Conservation (phyloP, 2,797 vertebrate species). For the Spinus olivaceus region DNA sequence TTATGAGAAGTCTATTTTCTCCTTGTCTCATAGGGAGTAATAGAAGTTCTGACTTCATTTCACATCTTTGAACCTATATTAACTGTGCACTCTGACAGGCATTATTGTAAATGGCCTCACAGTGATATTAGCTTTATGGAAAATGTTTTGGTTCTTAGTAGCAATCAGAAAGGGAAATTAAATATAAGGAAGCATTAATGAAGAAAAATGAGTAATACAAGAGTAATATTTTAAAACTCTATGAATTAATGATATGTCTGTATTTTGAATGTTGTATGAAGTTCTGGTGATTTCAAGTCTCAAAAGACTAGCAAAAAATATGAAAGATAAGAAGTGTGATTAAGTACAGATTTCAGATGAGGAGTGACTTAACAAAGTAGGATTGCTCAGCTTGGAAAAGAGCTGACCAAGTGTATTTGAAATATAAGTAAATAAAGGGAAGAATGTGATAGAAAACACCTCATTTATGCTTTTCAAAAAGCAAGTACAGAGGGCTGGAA, state of each 20-base stretch:
- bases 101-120: not conserved
- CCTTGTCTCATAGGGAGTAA: not conserved
- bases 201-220: not conserved
- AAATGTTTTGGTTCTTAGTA: not conserved
- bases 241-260: not conserved
- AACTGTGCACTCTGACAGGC: not conserved
- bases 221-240: not conserved
- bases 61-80: not conserved
- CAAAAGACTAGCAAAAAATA: not conserved
- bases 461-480: not conserved
- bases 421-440: not conserved
- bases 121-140: not conserved
- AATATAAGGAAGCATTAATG: not conserved
- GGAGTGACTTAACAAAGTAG: not conserved
- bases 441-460: not conserved
- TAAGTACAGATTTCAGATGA: not conserved
- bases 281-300: not conserved
- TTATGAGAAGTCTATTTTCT: not conserved
- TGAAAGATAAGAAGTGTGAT: not conserved
- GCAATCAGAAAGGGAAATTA: not conserved
- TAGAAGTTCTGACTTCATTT: not conserved
- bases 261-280: not conserved
- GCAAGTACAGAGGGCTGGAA: not conserved
- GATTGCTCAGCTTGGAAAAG: not conserved
- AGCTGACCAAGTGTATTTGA: not conserved